A percentile compares a stretch with the other conserved stretches of the same genome.
Evolutionary conservation across 2,888 invertebrate genomes (phyloP).

Genomic region (Alviniconcha strummeri): DNA sequence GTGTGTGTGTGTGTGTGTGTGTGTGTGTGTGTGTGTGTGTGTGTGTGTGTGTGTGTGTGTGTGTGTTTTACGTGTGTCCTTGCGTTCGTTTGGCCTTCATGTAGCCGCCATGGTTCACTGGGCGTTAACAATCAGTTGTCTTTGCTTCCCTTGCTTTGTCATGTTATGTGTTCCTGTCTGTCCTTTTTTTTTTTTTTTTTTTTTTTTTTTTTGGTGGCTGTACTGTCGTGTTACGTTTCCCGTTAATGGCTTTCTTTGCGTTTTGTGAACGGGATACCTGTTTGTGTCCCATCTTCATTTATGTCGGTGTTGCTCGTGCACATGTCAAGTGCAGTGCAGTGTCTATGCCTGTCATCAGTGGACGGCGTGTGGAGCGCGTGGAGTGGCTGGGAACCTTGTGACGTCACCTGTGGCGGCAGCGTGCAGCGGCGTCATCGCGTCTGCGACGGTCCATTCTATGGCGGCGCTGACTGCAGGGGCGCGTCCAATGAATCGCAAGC

Average conservation of each 20-base stretch:
- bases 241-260: too few relatives aligned
- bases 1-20: too few relatives aligned
- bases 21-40: too few relatives aligned
- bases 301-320: not conserved
- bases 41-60: too few relatives aligned
- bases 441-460: conserved; percentile 58
- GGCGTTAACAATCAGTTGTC: too few relatives aligned
- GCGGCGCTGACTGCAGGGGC: conserved; percentile 57
- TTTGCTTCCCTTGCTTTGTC: too few relatives aligned
- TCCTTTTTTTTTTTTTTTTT: not conserved
- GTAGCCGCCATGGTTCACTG: too few relatives aligned
- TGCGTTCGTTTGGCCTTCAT: too few relatives aligned
- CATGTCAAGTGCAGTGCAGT: not conserved
- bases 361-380: conserved; percentile 38
- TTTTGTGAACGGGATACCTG: too few relatives aligned
- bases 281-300: not conserved
- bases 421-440: conserved; percentile 27
- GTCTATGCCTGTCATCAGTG: conserved; percentile 27
- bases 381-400: conserved; percentile 34
- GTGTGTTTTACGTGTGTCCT: not conserved
- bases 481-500: conserved; percentile 17
- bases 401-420: conserved; percentile 37
- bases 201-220: not conserved
- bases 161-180: too few relatives aligned
- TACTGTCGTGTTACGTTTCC: too few relatives aligned